Evolutionary conservation across 1,140 invertebrate species (phyloP).

Genomic region (Aricia agestis): DNA sequence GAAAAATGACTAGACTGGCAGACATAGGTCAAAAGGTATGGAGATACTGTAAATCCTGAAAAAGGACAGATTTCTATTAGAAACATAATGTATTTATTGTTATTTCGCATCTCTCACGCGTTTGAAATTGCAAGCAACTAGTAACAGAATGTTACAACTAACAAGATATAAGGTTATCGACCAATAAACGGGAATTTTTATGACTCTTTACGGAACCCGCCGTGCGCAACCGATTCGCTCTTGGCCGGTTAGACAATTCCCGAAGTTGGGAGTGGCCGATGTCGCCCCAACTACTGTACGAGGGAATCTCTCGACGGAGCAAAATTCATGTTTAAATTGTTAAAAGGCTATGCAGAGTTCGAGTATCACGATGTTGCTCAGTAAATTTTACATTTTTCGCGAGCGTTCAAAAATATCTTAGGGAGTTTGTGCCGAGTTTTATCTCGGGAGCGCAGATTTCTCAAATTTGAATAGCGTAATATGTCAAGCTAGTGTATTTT

Average conservation of each 20-base stretch:
- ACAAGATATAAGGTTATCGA: too few relatives aligned
- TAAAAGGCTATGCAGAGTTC: conserved; percentile 44
- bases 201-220: too few relatives aligned
- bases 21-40: too few relatives aligned
- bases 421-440: conserved; percentile 25
- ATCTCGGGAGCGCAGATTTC: conserved; percentile 19
- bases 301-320: conserved; percentile 38
- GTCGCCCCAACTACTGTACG: conserved; percentile 32
- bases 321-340: conserved; percentile 63
- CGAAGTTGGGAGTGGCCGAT: conserved; percentile 27
- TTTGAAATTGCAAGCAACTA: too few relatives aligned
- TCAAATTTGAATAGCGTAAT: conserved; percentile 18
- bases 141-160: too few relatives aligned
- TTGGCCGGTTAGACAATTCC: conserved; percentile 21
- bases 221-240: too few relatives aligned
- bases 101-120: too few relatives aligned
- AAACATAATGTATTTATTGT: too few relatives aligned
- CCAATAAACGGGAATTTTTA: too few relatives aligned
- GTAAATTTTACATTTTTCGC: conserved; percentile 45
- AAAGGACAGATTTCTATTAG: too few relatives aligned
- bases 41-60: too few relatives aligned
- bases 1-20: too few relatives aligned
- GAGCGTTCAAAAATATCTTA: conserved; percentile 35
- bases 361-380: conserved; percentile 39
- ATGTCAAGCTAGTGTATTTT: neutral